These are phyloP conservation scores for Acheta domesticus DNA, from an alignment of 2,888 invertebrate genomes.

Conservation along the genomic window DNA sequence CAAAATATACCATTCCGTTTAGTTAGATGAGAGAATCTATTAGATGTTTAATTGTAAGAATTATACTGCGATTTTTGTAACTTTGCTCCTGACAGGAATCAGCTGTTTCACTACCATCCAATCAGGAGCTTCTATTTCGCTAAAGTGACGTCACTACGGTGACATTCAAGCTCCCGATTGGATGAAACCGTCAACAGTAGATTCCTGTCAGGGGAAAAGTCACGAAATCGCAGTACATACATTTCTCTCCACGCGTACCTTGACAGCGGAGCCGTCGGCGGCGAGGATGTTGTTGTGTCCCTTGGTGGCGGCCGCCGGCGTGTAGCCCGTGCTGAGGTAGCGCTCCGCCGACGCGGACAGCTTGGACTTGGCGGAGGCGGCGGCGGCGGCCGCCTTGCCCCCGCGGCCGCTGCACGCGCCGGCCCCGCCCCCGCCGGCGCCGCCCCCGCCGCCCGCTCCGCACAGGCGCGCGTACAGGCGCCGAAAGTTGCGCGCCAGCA, in stretches of 20 bases:
- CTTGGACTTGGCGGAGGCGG: constrained; percentile 12
- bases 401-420: constrained; percentile 44
- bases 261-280: constrained; percentile 29
- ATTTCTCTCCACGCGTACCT: constrained; percentile 1
- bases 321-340: constrained; percentile 31
- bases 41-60: no score
- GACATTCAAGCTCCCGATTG: no score
- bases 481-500: constrained; percentile 75
- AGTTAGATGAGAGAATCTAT: no score
- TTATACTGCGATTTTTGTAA: no score
- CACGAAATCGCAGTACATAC: no score
- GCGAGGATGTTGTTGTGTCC: constrained; percentile 34
- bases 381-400: constrained; percentile 40
- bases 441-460: constrained; percentile 35
- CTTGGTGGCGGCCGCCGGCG: constrained; percentile 26
- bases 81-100: no score
- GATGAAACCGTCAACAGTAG: no score
- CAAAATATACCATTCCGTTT: no score
- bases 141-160: no score
- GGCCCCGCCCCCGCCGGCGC: constrained; percentile 38
- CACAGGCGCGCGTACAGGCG: constrained; percentile 62
- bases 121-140: no score
- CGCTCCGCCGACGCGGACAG: not conserved
- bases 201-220: no score
- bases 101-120: no score